Base-by-base conservation (phyloP, 2,888 invertebrate genomes). In the Hypolimnas misippus region DNA sequence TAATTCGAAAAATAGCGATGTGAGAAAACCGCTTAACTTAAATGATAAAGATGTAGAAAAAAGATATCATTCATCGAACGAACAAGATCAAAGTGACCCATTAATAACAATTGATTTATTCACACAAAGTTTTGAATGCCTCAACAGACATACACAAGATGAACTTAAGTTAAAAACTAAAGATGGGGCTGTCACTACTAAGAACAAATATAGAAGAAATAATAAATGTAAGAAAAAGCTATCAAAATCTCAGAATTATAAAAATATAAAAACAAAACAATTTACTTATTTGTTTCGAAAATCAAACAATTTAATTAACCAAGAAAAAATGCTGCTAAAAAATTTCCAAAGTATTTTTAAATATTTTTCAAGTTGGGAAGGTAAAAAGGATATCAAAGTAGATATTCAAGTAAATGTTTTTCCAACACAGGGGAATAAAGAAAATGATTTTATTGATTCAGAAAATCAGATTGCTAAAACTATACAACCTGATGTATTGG, bases 351-450 rank as follows among this genome's bases (percentile, higher is more conserved):
- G 77, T 60, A 66, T 86, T 59, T 74, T 85, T 4, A 76, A 79
- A 54, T 81, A 81, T 68, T 79, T 87, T 63, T 70, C 76, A 10
- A 71, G 77, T 25, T 72, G 70, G 49, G 70, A 79, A 29, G 68
- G 67, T 33, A 74, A 77, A 25, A 81, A 73, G 42, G 79, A 85
- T 59, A 72, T 87, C 12, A 82, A 82, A 66, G 62, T 89, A 46
- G 82, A 89, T 65, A 72, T 89, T 64, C 77, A 81, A 49, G 72
- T 89, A 4, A 87, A 84, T 62, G 68, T 87, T 0, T 72, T 73
- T 50, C 83, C 87, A 31, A 62, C 64, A 0, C 56, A 60, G 53
- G 73, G 73, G 40, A 62, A 64, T 31, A 59, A 64, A 57, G 59
- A 3, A 68, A 68, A 10, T 67, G 62, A 21, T 12, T 67, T 70